phyloP scores from a whole-genome alignment of 2,888 invertebrate species.

The Phalangium opilio region DNA sequence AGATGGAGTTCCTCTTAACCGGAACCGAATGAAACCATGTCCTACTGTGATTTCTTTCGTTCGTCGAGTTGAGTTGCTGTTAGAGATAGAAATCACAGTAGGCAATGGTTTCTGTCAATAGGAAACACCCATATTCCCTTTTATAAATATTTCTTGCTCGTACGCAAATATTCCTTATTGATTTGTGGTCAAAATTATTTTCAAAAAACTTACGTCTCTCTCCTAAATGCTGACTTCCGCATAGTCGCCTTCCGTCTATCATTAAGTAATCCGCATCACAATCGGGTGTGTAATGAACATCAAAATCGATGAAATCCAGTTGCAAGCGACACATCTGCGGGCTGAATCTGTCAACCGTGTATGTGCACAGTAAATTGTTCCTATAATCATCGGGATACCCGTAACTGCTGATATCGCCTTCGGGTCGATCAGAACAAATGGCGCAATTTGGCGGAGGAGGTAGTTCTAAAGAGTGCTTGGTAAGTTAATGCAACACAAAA shows the following conservation, averaged over 20 bases:
- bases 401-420: constrained; percentile 3
- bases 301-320: constrained; percentile 21
- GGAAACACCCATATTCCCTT: too few species aligned
- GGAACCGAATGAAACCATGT: too few species aligned
- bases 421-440: constrained; percentile 6
- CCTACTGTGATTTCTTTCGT: too few species aligned
- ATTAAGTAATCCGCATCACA: constrained; percentile 21
- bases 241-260: constrained; percentile 20
- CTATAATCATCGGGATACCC: constrained; percentile 12
- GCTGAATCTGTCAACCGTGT: constrained; percentile 18
- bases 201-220: constrained; percentile 9
- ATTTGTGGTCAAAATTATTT: neutral
- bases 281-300: constrained; percentile 18
- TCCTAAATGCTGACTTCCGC: constrained; percentile 18
- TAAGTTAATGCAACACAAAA: too few species aligned
- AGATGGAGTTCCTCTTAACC: too few species aligned
- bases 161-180: too few species aligned
- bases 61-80: too few species aligned
- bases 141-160: too few species aligned
- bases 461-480: neutral
- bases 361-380: constrained; percentile 16
- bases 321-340: constrained; percentile 19
- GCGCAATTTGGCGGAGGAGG: constrained; percentile 12
- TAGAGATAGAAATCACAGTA: too few species aligned
- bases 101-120: too few species aligned